These are phyloP conservation scores for Agrotis segetum DNA, from an alignment of 2,888 invertebrate species.

Conservation along the genomic window DNA sequence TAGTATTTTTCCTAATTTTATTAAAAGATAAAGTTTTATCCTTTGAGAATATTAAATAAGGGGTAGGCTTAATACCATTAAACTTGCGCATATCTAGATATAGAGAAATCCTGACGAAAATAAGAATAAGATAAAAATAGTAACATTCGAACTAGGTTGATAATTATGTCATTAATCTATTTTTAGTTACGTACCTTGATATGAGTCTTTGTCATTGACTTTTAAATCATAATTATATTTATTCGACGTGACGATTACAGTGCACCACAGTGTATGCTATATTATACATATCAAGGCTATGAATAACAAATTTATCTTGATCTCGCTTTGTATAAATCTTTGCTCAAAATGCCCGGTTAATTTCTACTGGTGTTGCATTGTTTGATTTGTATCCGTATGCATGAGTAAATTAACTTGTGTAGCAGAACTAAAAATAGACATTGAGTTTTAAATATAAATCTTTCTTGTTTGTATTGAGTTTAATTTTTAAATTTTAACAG, in stretches of 20 bases:
- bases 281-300: neutral
- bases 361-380: too few relatives aligned
- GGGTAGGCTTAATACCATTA: too few relatives aligned
- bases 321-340: too few relatives aligned
- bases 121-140: too few relatives aligned
- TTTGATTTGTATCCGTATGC: neutral
- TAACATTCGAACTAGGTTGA: too few relatives aligned
- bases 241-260: conserved; percentile 16
- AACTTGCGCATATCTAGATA: too few relatives aligned
- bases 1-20: too few relatives aligned
- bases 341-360: too few relatives aligned
- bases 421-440: conserved; percentile 27
- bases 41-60: too few relatives aligned
- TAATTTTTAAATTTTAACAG: conserved; percentile 11
- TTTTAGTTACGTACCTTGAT: neutral
- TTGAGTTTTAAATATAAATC: conserved; percentile 1
- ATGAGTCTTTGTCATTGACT: conserved; percentile 29
- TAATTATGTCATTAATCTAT: neutral
- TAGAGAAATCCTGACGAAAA: too few relatives aligned
- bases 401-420: conserved; percentile 15
- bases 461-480: neutral
- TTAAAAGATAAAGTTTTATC: too few relatives aligned
- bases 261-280: conserved; percentile 5
- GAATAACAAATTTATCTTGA: too few relatives aligned
- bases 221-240: conserved; percentile 11